phyloP scores from a whole-genome alignment of 2,797 vertebrate species.

The Borostomias antarcticus region DNA sequence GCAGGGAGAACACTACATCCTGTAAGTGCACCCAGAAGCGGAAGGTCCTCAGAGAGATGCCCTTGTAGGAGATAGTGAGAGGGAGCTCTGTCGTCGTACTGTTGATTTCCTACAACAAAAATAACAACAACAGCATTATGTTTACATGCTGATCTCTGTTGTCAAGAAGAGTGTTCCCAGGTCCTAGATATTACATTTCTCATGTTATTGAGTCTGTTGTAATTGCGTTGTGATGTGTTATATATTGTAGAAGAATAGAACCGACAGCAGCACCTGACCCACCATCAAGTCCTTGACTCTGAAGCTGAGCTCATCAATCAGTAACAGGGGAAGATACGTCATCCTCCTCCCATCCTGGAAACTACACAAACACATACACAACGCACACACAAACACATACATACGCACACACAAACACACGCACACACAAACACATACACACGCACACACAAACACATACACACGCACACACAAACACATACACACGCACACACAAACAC shows the following conservation, averaged over 20 bases:
- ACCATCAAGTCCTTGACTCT: slow-evolving; percentile 93
- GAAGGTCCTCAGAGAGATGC: slow-evolving; percentile 88
- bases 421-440: no score
- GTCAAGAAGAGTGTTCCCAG: no score
- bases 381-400: no score
- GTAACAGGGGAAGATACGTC: slow-evolving; percentile 94
- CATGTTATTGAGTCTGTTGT: neutral
- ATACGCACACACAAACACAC: no score
- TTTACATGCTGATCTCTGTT: neutral
- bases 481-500: no score
- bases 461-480: no score
- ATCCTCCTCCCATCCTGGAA: slow-evolving; percentile 86
- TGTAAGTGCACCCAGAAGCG: slow-evolving; percentile 96
- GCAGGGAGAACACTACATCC: slow-evolving; percentile 90
- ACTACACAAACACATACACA: slow-evolving; percentile 62
- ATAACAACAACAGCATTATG: neutral
- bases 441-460: no score
- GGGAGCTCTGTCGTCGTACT: slow-evolving; percentile 84
- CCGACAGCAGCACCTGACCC: slow-evolving; percentile 21
- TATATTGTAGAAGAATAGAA: neutral
- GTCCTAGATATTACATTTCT: no score
- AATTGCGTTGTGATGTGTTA: neutral
- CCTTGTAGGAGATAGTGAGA: slow-evolving; percentile 89
- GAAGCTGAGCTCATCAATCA: slow-evolving; percentile 93
- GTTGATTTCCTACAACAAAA: slow-evolving; percentile 82